Base-by-base conservation (phyloP, 1,140 invertebrate species). In the Metopolophium dirhodum region DNA sequence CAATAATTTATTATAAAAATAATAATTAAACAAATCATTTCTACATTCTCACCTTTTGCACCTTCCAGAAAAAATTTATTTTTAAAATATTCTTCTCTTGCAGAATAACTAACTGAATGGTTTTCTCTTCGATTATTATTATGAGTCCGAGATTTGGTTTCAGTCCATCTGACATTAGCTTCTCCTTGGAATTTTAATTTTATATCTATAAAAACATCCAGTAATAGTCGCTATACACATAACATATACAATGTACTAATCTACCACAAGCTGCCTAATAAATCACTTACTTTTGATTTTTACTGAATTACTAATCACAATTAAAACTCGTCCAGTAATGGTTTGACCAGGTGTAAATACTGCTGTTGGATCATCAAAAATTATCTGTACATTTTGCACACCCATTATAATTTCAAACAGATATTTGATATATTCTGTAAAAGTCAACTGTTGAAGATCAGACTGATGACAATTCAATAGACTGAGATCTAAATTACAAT, bases 161-260 rank as follows among this genome's bases (percentile, higher is more conserved):
- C 96, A 91, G 95, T 95, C 97, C 97, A 98, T 94, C 96, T 96
- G 20, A 97, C 97, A 94, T 97, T 96, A 2, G 97, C 96, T 94
- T 96, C 96, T 45, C 97, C 97, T 95, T 97, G 96, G 94, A 97
- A 96, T 91, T 96, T 96, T n/a, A 97, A 96, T 94, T 96, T 96
- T 91, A 97, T 96, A 94, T 96, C 97, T 97, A 94, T 7, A 37
- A 54, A 11, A 54, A 54, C 37, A 85, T 23, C 41, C 20, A 20
- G 20, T 41, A 26, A 23, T 20, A 20, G 7, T 22, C 37, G 26
- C 2, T 23, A 20, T 18, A 22, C 6, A 83, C 18, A 41, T 41
- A 20, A 7, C 7, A 83, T 23, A 37, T 26, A n/a, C 26, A 57
- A 26, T 57, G 2, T 30, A 30, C 30, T 61, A 61, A 14, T 61